Evolutionary conservation across 1,140 invertebrate genomes (phyloP), one percentile per base, ranked within the genome.

Genomic region (Drosophila burlai): DNA sequence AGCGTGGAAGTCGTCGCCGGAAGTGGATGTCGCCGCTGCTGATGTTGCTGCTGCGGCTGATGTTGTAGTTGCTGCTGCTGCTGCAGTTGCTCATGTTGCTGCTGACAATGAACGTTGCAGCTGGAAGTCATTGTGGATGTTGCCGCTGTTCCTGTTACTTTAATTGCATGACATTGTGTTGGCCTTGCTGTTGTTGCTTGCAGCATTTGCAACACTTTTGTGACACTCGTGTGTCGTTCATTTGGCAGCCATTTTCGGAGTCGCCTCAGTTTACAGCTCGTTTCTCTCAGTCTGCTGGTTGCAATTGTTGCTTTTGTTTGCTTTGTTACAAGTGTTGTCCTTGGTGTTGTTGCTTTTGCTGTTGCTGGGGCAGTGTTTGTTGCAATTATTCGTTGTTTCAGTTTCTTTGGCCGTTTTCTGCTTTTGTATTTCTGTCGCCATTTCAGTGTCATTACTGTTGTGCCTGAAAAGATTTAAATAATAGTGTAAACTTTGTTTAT

Each of bases 391-490:
- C 81, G 84, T 78, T 89, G 81, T 90, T 87, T 91, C 72, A 81
- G 87, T 91, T 91, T 91, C 87, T 87, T 91, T 83, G 80, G 79
- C 82, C 76, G 75, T 79, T 92, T 92, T 90, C 83, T 91, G 77
- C 80, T 91, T 92, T 92, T 92, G 80, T 89, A 91, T 92, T 89
- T 92, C 60, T 92, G 91, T 21, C 91, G 91, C 86, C 91, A 92
- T 92, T 92, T 92, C 71, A 92, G 86, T 78, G 91, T 87, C 91
- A 92, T 91, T 80, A 76, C 91, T 76, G 80, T 83, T 73, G 65
- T 84, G 54, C 66, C 85, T 90, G 68, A 18, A 81, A 85, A 45
- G 10, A 21, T 24, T 24, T 24, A 24, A 24, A 24, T 24, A 3
- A 24, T 24, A 3, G 24, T 2, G 24, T 24, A 24, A 24, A 24